Conservation (phyloP, 2,797 vertebrate species). For the Lagothrix lagotricha region DNA sequence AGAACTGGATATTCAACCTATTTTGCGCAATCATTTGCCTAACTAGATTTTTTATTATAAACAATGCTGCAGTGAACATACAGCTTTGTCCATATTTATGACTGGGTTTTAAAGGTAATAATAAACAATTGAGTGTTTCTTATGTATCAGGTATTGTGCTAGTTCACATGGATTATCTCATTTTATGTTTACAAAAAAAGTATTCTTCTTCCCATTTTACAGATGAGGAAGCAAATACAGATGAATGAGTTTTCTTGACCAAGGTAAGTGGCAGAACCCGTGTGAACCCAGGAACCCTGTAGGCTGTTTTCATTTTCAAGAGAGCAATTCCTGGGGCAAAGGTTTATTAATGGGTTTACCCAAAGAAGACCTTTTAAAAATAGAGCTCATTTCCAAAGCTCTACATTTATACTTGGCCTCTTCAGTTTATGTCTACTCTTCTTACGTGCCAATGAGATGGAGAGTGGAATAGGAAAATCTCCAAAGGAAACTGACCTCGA, state of each 20-base stretch:
- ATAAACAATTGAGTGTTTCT: background rate
- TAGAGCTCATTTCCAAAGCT: background rate
- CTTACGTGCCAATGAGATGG: background rate
- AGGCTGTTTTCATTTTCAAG: background rate
- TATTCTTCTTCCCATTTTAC: background rate
- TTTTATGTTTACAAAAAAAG: background rate
- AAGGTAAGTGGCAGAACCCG: background rate
- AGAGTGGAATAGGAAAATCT: background rate
- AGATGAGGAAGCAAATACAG: background rate
- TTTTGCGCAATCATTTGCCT: background rate
- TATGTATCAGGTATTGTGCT: background rate
- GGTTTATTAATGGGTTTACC: background rate
- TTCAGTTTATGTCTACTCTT: background rate
- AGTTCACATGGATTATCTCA: background rate
- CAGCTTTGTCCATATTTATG: background rate
- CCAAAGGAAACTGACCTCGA: background rate
- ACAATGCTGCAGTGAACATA: background rate
- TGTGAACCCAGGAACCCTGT: background rate
- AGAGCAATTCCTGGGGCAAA: background rate
- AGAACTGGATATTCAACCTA: background rate
- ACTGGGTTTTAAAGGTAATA: background rate
- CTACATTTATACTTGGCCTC: background rate
- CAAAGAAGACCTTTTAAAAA: constrained; percentile 40
- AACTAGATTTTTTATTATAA: background rate
- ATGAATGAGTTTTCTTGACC: background rate